A percentile compares a stretch with the other conserved stretches of the same genome.
Conservation (phyloP, 2,888 invertebrate genomes). For the Slavum lentiscoides region DNA sequence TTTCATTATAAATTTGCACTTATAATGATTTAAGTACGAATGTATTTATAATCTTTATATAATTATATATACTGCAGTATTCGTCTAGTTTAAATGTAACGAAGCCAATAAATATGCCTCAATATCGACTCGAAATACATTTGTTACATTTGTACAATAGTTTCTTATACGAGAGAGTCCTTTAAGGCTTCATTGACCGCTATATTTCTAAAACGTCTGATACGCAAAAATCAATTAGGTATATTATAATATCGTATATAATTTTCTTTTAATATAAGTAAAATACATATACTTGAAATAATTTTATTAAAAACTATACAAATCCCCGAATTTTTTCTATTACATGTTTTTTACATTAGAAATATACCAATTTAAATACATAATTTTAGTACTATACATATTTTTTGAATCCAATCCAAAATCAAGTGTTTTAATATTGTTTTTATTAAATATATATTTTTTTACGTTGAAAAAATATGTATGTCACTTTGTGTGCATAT, state of each 20-base stretch:
- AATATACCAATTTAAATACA: too few relatives aligned
- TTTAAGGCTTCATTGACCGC: conserved; percentile 36
- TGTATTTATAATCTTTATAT: conserved; percentile 8
- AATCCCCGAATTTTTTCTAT: too few relatives aligned
- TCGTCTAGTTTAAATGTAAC: conserved; percentile 14
- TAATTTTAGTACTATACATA: too few relatives aligned
- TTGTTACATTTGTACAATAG: background rate
- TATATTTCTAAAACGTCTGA: background rate
- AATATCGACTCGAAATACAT: conserved; percentile 18
- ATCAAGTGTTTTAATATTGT: too few relatives aligned
- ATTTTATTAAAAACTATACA: too few relatives aligned
- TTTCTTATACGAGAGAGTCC: conserved; percentile 18
- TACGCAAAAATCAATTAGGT: conserved; percentile 8
- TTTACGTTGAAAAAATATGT: too few relatives aligned
- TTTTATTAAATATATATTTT: too few relatives aligned
- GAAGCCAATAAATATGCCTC: conserved; percentile 24
- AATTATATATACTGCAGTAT: background rate
- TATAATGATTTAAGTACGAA: conserved; percentile 2
- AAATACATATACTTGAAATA: background rate
- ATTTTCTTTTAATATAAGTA: background rate
- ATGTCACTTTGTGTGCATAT: too few relatives aligned
- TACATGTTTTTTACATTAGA: too few relatives aligned
- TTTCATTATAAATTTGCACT: background rate
- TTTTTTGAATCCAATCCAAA: too few relatives aligned
- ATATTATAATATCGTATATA: background rate